Base-by-base conservation (phyloP, 2,797 vertebrate species). In the Tachyglossus aculeatus region DNA sequence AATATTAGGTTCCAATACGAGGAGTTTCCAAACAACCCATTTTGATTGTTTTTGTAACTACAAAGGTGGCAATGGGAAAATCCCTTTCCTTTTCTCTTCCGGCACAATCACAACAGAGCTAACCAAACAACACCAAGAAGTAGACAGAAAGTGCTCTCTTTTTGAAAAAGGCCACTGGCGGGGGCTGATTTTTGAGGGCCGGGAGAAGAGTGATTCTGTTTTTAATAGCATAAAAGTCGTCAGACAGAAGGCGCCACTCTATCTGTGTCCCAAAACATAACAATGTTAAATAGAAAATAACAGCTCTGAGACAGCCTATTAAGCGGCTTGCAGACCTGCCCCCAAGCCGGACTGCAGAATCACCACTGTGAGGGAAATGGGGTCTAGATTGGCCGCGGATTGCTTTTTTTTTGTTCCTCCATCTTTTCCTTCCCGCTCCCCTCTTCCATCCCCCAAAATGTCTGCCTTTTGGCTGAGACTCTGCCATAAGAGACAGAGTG, bases 51-150 rank as follows among this genome's bases (percentile, higher is more conserved):
- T 89, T 70, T 75, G 55, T 84, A 82, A 87, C 86, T 80, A 78
- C 59, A 78, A 83, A 88, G 89, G 86, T 81, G 83, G 74, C 85
- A 55, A 86, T 45, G 84, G 77, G 72, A 81, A 74, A 84, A 81
- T 73, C 53, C 55, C 43, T 61, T 79, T 68, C 82, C 81, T 67
- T 74, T 66, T 32, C 38, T 39, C 45, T 19, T 18, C 9, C n/a
- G 67, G 58, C 48, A 59, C 78, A 80, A 68, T 79, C 77, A 69
- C 34, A 87, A 86, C 71, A 84, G 56, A 1, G 31, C 73, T 84
- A 80, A 74, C 70, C 86, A 85, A 86, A 71, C 80, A 86, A 82
- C 83, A 84, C 85, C 47, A 22, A 78, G 67, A 68, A 80, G 63
- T 60, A 74, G 87, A 88, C 77, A 75, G 86, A 76, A 74, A 83